phyloP scores from a whole-genome alignment of 2,888 invertebrate species.

The Biston stratarius region DNA sequence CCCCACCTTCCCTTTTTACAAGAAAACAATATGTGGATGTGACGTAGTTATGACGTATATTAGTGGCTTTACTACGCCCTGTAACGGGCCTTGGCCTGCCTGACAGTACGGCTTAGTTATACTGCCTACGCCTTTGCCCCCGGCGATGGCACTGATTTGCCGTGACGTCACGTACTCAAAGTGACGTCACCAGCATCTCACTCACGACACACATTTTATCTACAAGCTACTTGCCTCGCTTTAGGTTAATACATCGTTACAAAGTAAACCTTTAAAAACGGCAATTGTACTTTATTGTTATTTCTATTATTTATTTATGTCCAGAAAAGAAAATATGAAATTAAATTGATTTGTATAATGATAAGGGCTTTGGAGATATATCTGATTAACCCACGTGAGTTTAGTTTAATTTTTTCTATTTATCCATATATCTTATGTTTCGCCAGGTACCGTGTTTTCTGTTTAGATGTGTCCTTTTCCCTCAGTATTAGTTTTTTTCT shows the following conservation, averaged over 20 bases:
- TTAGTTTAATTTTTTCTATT: too few relatives aligned
- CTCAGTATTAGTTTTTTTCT: too few relatives aligned
- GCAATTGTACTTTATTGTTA: neutral
- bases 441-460: too few relatives aligned
- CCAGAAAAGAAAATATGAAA: too few relatives aligned
- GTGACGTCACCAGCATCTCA: constrained; percentile 21
- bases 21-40: neutral
- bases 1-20: neutral
- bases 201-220: constrained; percentile 13
- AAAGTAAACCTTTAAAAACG: neutral
- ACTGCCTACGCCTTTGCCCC: constrained; percentile 16
- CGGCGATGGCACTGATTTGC: constrained; percentile 20
- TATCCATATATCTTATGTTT: too few relatives aligned
- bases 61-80: neutral
- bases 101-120: constrained; percentile 9
- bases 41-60: neutral
- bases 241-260: constrained; percentile 2
- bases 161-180: constrained; percentile 4
- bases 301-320: too few relatives aligned
- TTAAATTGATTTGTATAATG: too few relatives aligned
- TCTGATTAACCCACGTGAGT: too few relatives aligned
- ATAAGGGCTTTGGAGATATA: too few relatives aligned
- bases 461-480: too few relatives aligned
- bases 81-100: neutral
- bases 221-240: constrained; percentile 1